phyloP scores from a whole-genome alignment of 2,113 vertebrate species.

The Echinops telfairi region DNA sequence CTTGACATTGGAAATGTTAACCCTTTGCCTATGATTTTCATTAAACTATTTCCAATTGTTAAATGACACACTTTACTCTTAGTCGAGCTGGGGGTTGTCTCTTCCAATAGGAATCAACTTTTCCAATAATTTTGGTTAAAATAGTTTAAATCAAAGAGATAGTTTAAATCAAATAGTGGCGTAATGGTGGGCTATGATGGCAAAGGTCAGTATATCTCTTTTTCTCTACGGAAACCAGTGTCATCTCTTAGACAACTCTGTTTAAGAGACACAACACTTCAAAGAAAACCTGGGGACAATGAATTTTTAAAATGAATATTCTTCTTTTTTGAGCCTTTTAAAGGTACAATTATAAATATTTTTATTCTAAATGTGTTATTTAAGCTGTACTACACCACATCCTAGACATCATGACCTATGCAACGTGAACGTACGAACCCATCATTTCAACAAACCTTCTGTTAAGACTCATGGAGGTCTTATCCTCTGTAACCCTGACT shows the following conservation, averaged over 20 bases:
- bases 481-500: no score
- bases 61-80: background rate
- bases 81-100: background rate
- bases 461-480: background rate
- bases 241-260: slow-evolving; percentile 3
- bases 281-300: no score
- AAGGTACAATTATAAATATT: background rate
- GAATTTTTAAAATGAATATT: no score
- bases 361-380: background rate
- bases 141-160: slow-evolving; percentile 15
- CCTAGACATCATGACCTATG: background rate
- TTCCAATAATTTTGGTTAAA: background rate
- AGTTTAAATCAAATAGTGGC: no score
- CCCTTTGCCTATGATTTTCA: background rate
- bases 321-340: background rate
- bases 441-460: background rate
- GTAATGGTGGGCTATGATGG: no score
- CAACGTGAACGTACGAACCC: background rate
- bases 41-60: slow-evolving; percentile 8
- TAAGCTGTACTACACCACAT: background rate
- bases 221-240: background rate
- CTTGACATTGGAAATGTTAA: background rate
- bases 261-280: background rate
- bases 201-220: background rate
- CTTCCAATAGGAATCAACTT: background rate